Evolutionary conservation across 2,888 invertebrate species (phyloP), one percentile per base, ranked within the genome.

Genomic region (Drosophila anceps): DNA sequence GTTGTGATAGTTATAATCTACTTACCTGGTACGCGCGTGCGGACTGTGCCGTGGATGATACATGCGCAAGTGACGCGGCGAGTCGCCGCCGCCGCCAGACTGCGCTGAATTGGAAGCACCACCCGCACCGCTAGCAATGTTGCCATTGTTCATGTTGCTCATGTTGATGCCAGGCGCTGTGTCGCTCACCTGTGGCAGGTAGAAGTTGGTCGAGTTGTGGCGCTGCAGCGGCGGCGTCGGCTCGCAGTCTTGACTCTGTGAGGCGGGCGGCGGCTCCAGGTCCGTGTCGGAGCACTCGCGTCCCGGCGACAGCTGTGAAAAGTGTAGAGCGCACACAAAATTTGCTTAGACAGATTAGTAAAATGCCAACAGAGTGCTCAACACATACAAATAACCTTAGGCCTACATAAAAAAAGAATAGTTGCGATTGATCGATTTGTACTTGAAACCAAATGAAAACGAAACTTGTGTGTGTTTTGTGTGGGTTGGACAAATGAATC

Each of bases 241-340:
- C 93, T 98, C 98, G 93, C 98, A 98, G 94, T 98, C 98, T 86
- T 97, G 96, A 59, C 97, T 97, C 93, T 98, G 98, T 57, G 97
- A 97, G 55, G 97, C 97, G 35, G 96, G 96, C 96, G 96, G 97
- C n/a, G 97, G 96, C 79, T 97, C 97, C 95, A 96, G 95, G 89
- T 98, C 97, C 81, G 97, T 95, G 92, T 98, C 97, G 44, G 95
- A 95, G 74, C 95, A 96, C 90, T 96, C 96, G 68, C 97, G 95
- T 20, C 97, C 97, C 46, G 97, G 97, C 12, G 97, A 97, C 90
- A 97, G 94, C 97, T 97, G 81, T 24, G 50, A 18, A 62, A 24
- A 66, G 18, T 5, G 15, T 0, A 62, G 31, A 59, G 9, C 27
- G 18, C 18, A 46, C 18, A 31, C n/a, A 76, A 48, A 15, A n/a